A percentile compares a stretch with the other conserved stretches of the same genome.
Conservation (phyloP, 2,888 invertebrate species). For the Cynaeus angustus region DNA sequence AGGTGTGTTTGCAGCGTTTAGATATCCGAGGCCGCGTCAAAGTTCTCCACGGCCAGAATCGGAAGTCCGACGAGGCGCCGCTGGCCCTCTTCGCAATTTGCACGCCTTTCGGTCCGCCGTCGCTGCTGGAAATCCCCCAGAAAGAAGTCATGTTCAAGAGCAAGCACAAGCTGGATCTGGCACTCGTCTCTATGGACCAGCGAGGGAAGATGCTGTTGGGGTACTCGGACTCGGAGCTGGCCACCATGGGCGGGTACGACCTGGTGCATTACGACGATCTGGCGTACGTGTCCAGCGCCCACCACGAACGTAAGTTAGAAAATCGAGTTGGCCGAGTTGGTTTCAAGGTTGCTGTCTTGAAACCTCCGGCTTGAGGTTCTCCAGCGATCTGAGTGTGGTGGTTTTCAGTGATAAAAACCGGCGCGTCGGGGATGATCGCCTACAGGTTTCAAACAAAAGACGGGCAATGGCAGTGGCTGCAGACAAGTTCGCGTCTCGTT, state of each 20-base stretch:
- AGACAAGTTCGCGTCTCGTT: conserved; percentile 96
- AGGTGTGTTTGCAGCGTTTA: conserved; percentile 82
- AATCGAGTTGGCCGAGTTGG: neutral
- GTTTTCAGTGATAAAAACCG: conserved; percentile 94
- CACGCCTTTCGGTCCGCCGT: conserved; percentile 99
- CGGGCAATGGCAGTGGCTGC: conserved; percentile 97
- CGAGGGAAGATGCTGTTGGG: conserved; percentile 96
- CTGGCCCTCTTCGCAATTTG: conserved; percentile 97
- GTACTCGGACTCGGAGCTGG: conserved; percentile 92
- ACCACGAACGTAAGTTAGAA: conserved; percentile 94
- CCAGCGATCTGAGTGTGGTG: neutral
- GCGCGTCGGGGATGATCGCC: conserved; percentile 99
- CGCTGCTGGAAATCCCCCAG: conserved; percentile 95
- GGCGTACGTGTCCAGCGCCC: conserved; percentile 97
- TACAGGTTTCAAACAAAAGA: conserved; percentile 97
- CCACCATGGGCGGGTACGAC: conserved; percentile 97
- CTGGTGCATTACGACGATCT: conserved; percentile 98
- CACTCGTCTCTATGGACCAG: conserved; percentile 98
- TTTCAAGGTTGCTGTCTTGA: too few relatives aligned
- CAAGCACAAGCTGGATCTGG: conserved; percentile 98
- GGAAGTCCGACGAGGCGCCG: conserved; percentile 94
- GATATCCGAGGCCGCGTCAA: conserved; percentile 98
- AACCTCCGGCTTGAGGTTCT: too few relatives aligned
- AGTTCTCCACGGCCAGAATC: conserved; percentile 96
- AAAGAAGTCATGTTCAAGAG: conserved; percentile 99